A percentile compares a stretch with the other conserved stretches of the same genome.
Evolutionary conservation across 2,113 vertebrate genomes (phyloP).

Genomic region (Uria lomvia): DNA sequence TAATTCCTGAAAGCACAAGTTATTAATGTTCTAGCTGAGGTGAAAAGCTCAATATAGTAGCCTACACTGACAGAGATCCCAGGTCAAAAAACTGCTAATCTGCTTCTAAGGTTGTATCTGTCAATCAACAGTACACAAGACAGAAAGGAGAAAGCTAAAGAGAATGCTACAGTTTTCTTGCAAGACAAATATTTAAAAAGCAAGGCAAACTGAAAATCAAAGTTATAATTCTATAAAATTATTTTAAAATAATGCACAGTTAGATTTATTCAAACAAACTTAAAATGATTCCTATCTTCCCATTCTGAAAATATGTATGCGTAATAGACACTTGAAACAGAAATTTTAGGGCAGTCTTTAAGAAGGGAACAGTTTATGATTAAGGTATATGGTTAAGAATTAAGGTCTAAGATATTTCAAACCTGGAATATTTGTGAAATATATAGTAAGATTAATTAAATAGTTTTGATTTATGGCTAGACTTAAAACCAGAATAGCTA

Average conservation of each 20-base stretch:
- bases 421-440: neutral
- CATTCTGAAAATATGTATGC: neutral
- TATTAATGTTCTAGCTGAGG: neutral
- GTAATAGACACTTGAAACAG: neutral
- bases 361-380: neutral
- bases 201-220: neutral
- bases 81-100: neutral
- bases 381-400: neutral
- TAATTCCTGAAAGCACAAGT: constrained; percentile 4
- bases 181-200: neutral
- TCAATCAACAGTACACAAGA: neutral
- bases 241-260: neutral
- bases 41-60: neutral
- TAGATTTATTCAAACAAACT: neutral
- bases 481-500: neutral
- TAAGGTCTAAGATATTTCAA: neutral
- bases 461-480: neutral
- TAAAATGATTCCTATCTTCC: neutral
- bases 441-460: neutral
- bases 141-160: neutral
- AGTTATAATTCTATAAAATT: neutral
- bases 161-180: neutral
- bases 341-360: neutral
- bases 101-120: neutral
- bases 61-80: neutral